Evolutionary conservation across 1,140 invertebrate species (phyloP), one percentile per base, ranked within the genome.

Genomic region (Drosophila erecta): DNA sequence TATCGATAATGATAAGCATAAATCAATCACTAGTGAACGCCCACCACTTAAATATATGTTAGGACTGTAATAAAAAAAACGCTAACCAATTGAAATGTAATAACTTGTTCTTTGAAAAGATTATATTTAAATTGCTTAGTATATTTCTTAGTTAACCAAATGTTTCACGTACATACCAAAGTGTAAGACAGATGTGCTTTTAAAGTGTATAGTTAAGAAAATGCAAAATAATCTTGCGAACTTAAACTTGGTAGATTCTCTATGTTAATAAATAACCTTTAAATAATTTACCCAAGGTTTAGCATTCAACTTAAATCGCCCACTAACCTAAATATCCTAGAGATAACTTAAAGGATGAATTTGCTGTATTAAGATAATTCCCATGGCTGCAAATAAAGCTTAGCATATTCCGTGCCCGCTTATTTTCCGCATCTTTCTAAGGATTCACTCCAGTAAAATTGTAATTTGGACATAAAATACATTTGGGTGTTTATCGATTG

Each of bases 381-480:
- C 24, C 38, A 22, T 35, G 27, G 49, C 49, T 51, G 49, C 49
- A 70, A 70, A 70, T 70, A 70, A 70, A 70, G 65, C 66, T 70
- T 70, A 70, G 64, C 64, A 70, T 70, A 72, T 72, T 72, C 35
- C 67, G 30, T 38, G 33, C 20, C 50, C 24, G 37, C 67, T 72
- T 72, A 72, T 37, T 44, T 46, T 47, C 41, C 62, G 10, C 20
- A 70, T 66, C 35, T 51, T 72, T 49, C 33, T 72, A 72, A 37
- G 69, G 69, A 72, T 72, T 72, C 69, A 49, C 24, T 35, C 24
- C 37, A 15, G 14, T 56, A 22, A 51, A 46, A 72, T 44, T 72
- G 54, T 72, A 72, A 53, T 72, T 72, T 72, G 54, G 33, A 27
- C 55, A 72, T 72, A 46, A 72, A 65, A 72, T 72, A 60, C 43